Base-by-base conservation (phyloP, 2,797 vertebrate genomes). In the Apogon talboti region DNA sequence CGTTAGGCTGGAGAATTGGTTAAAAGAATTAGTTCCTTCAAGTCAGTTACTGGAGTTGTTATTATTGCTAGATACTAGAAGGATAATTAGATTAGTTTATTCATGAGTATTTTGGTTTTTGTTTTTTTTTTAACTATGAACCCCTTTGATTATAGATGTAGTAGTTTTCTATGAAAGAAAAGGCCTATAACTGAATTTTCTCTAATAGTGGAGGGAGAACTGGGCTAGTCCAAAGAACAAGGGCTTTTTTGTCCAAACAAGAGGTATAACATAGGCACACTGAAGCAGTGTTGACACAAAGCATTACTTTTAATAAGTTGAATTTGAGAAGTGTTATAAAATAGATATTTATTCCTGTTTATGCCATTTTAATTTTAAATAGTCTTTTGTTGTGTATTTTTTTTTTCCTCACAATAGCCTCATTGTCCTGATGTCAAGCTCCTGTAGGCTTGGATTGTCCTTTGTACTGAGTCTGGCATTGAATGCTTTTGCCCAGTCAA, bases 241-340 rank as follows among this genome's bases (percentile, higher is more conserved):
- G 76, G 53, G 38, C 55, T 44, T 15, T 16, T 54, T 65, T 86
- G 76, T 82, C 11, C 14, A 14, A 46, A 49, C 54, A 46, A 19
- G 38, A 62, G 43, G 75, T 62, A 15, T 28, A 5, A 16, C 19
- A 37, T 55, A 2, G 3, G 3, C 1, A 55, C 40, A 53, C n/a
- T 46, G 8, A 62, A 66, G 2, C 43, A 15, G n/a, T 30, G 2
- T 48, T 66, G 12, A 30, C 10, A 7, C 21, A 61, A 4, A 33
- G 13, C n/a, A 12, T 38, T 4, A n/a, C 24, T 38, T 43, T 49
- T n/a, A 4, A 30, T 59, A 9, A 1, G 21, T 38, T 1, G 9
- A 1, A 13, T 48, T 24, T 4, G 8, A 11, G 7, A 52, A 6
- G 11, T 42, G 13, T 41, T 64, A 14, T 44, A 14, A 11, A 33